Base-by-base conservation (phyloP, 2,113 vertebrate genomes). In the Charadrius vociferus region DNA sequence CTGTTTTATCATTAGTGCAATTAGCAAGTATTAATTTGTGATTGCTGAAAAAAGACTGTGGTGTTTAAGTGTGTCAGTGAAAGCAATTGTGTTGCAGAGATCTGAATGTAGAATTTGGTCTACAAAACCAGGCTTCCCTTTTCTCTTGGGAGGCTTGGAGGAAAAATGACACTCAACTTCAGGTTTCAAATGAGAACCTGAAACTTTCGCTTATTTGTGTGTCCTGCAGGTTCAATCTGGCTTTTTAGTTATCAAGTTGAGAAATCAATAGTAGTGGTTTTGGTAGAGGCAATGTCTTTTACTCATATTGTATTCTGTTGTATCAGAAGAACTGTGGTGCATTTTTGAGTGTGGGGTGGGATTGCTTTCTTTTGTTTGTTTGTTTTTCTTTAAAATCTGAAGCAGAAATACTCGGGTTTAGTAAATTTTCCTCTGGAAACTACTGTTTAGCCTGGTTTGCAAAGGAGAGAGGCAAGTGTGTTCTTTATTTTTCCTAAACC, bases 91-190 rank as follows among this genome's bases (percentile, higher is more conserved):
- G 8, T 67, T 55, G 23, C 26, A 10, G 43, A 79, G n/a, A 45
- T 78, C 26, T 37, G 65, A 81, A 50, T 23, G 10, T 53, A 13
- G 24, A 88, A 47, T 86, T 86, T 80, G 34, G 12, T 23, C 36
- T 90, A 7, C 16, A 72, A 82, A 80, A 55, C 16, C 30, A 71
- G 70, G 41, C 18, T 73, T 71, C 12, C 7, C 14, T 24, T 77
- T 90, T 37, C 32, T 68, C 30, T 80, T 75, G 7, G 72, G 14
- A 68, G 18, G 4, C 12, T 19, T 80, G 63, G 43, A 63, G 39
- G 9, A 53, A 58, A 55, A 62, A 41, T 0, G 0, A 20, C 9
- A 27, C 14, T 1, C 5, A 58, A 9, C 47, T 83, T 56, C 2
- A 58, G 8, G n/a, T 86, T 91, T 86, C 32, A 37, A 1, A 49